Evolutionary conservation across 2,113 vertebrate species (phyloP).

Genomic region (Uria aalge): DNA sequence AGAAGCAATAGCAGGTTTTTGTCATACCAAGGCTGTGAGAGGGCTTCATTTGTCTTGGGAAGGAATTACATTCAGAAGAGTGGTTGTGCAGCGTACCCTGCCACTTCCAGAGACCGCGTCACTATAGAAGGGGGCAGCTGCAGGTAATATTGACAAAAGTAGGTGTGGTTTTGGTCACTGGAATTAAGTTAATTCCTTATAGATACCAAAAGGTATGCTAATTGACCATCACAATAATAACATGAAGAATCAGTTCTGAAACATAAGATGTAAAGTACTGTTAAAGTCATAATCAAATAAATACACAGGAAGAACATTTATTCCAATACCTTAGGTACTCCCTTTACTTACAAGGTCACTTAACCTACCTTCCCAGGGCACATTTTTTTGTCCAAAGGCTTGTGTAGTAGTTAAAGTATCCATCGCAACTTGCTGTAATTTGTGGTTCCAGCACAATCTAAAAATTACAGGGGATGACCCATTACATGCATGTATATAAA

Average conservation of each 20-base stretch:
- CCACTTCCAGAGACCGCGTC: accelerated
- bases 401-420: background rate
- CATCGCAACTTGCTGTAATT: background rate
- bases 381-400: background rate
- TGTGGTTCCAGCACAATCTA: background rate
- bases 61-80: background rate
- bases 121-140: background rate
- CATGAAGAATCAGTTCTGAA: background rate
- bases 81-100: background rate
- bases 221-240: background rate
- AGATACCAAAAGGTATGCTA: background rate
- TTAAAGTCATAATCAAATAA: background rate
- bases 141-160: background rate
- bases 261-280: background rate
- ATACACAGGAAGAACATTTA: background rate
- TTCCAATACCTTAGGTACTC: background rate
- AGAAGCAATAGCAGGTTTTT: background rate
- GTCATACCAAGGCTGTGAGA: background rate
- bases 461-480: background rate
- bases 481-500: background rate
- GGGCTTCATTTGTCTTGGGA: background rate
- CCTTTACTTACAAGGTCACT: background rate
- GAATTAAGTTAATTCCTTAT: background rate
- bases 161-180: background rate
- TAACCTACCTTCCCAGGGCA: background rate